Conservation (phyloP, 2,888 invertebrate genomes). For the Syritta pipiens region DNA sequence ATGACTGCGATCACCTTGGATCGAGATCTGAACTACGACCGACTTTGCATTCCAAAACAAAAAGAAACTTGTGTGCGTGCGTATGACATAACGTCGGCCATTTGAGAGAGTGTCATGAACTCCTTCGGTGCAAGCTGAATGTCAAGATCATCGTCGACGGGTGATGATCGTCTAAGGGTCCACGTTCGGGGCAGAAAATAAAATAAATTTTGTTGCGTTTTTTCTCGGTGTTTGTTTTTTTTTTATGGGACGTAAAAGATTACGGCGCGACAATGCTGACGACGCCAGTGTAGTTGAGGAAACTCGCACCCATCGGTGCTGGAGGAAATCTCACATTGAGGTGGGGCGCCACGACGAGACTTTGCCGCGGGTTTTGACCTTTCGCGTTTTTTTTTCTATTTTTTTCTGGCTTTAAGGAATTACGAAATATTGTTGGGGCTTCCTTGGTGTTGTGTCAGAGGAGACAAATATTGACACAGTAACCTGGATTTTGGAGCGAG, state of each 20-base stretch:
- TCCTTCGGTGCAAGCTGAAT: constrained; percentile 38
- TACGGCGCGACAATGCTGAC: no score
- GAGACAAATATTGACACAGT: neutral
- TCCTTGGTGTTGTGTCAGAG: constrained; percentile 18
- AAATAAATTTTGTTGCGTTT: no score
- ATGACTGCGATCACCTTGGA: constrained; percentile 45
- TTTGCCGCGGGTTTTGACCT: constrained; percentile 56
- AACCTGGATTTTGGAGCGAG: neutral
- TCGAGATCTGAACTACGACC: constrained; percentile 21
- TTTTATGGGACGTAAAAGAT: constrained; percentile 5
- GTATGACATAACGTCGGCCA: constrained; percentile 27
- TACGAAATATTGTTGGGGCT: no score
- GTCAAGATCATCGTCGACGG: constrained; percentile 65
- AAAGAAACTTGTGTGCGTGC: no score
- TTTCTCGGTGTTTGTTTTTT: no score
- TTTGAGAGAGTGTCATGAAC: constrained; percentile 44
- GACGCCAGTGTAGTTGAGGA: neutral
- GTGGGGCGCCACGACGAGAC: no score
- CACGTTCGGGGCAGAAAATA: no score
- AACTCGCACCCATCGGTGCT: constrained; percentile 25
- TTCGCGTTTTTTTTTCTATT: no score
- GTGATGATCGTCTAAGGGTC: no score
- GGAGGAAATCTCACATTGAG: constrained; percentile 27
- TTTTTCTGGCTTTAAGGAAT: no score
- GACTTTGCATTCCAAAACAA: constrained; percentile 43